Conservation (phyloP, 2,888 invertebrate genomes). For the Ecliptopera silaceata region DNA sequence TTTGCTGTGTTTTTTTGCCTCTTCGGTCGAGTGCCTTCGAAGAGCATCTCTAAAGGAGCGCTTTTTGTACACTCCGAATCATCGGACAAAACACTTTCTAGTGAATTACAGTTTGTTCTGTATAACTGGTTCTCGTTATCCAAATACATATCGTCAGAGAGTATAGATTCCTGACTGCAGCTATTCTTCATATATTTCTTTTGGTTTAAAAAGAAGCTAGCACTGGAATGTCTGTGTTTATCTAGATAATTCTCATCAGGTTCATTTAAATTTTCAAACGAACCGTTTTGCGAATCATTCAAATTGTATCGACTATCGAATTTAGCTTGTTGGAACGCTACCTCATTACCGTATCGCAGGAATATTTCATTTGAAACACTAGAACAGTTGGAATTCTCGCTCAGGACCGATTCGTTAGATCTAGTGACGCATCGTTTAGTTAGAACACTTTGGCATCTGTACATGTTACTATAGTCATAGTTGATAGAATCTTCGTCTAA, state of each 20-base stretch:
- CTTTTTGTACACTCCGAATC: constrained; percentile 91
- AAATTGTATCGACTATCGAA: constrained; percentile 75
- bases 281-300: constrained; percentile 75
- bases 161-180: constrained; percentile 89
- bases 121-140: constrained; percentile 82
- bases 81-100: constrained; percentile 91
- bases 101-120: constrained; percentile 88
- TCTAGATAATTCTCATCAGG: constrained; percentile 71
- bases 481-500: constrained; percentile 74
- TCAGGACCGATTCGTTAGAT: constrained; percentile 81
- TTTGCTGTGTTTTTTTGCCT: constrained; percentile 57
- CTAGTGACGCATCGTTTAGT: constrained; percentile 83
- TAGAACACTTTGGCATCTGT: constrained; percentile 76
- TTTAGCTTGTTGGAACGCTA: constrained; percentile 76
- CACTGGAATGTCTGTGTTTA: constrained; percentile 86
- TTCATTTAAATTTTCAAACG: constrained; percentile 71
- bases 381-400: constrained; percentile 78
- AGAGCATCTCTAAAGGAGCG: constrained; percentile 89
- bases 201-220: constrained; percentile 91
- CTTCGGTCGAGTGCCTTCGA: constrained; percentile 81
- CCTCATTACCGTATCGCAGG: constrained; percentile 76
- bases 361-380: constrained; percentile 81
- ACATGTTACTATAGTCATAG: constrained; percentile 62
- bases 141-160: constrained; percentile 87
- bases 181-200: constrained; percentile 84